These are phyloP conservation scores for Hyla sarda DNA, from an alignment of 2,113 vertebrate species.

Conservation along the genomic window DNA sequence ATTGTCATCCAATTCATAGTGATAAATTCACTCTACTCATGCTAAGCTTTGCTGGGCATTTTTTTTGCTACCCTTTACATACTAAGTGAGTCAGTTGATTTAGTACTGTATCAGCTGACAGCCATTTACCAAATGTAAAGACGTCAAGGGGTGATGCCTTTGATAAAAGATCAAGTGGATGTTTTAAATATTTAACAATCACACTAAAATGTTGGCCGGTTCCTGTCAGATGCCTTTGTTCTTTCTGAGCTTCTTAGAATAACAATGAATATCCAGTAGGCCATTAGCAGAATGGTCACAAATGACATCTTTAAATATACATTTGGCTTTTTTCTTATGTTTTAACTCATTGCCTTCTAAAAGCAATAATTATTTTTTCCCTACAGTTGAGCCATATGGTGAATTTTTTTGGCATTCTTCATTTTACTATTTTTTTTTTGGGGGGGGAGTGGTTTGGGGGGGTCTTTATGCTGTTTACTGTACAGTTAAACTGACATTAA, in stretches of 20 bases:
- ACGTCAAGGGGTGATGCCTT: neutral
- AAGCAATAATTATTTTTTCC: neutral
- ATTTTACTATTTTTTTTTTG: too few species aligned
- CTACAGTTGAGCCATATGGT: too few species aligned
- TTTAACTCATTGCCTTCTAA: too few species aligned
- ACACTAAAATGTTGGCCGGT: neutral
- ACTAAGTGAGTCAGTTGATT: conserved; percentile 4
- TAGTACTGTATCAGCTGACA: conserved; percentile 1
- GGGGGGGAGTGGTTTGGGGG: too few species aligned
- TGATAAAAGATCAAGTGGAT: conserved; percentile 21
- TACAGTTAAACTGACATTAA: too few species aligned
- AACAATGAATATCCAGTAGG: neutral
- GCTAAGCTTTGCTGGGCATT: neutral
- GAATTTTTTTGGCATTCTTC: too few species aligned
- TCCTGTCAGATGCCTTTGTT: neutral
- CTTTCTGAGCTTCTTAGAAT: neutral
- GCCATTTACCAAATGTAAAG: neutral
- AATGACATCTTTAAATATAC: too few species aligned
- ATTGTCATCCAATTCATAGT: neutral
- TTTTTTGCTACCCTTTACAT: conserved; percentile 2
- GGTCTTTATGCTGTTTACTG: too few species aligned
- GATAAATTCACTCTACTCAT: neutral
- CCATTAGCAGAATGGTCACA: neutral
- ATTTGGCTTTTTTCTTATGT: too few species aligned
- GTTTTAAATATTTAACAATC: neutral